Evolutionary conservation across 2,797 vertebrate genomes (phyloP).

Genomic region (Sebastes itinus): DNA sequence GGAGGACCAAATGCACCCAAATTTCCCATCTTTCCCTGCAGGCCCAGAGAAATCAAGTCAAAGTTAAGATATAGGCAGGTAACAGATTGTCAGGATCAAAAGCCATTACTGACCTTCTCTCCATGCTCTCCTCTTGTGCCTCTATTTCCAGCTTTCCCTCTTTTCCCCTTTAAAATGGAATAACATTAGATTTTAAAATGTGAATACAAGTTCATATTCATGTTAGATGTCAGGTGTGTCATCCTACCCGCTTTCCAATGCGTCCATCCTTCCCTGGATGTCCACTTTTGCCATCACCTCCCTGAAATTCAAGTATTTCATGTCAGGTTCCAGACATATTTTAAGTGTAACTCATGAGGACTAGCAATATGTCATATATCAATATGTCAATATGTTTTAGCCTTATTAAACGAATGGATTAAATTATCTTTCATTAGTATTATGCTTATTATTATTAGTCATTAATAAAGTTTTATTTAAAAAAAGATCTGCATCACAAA

Average conservation of each 20-base stretch:
- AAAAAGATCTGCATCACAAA: background rate
- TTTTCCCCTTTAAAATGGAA: slow-evolving; percentile 76
- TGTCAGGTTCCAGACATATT: background rate
- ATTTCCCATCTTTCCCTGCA: slow-evolving; percentile 78
- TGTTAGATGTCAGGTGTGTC: background rate
- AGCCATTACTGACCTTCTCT: slow-evolving; percentile 76
- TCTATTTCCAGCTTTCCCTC: slow-evolving; percentile 81
- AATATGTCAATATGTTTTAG: background rate
- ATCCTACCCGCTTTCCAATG: slow-evolving; percentile 77
- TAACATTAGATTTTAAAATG: background rate
- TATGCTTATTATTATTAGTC: background rate
- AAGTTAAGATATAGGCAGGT: background rate
- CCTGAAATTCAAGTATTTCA: slow-evolving; percentile 62
- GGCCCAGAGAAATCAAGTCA: slow-evolving; percentile 1
- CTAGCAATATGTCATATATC: background rate
- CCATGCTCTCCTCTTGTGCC: slow-evolving; percentile 77
- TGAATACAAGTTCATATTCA: background rate
- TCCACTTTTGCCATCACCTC: slow-evolving; percentile 71
- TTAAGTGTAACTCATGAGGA: background rate
- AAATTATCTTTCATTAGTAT: background rate
- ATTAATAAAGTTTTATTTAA: background rate
- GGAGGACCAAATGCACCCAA: slow-evolving; percentile 72
- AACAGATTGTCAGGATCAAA: background rate
- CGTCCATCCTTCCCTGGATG: slow-evolving; percentile 71
- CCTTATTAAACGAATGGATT: background rate